A percentile compares a stretch with the other conserved stretches of the same genome.
Evolutionary conservation across 2,888 invertebrate genomes (phyloP).

Genomic region (Diaphora mendica): DNA sequence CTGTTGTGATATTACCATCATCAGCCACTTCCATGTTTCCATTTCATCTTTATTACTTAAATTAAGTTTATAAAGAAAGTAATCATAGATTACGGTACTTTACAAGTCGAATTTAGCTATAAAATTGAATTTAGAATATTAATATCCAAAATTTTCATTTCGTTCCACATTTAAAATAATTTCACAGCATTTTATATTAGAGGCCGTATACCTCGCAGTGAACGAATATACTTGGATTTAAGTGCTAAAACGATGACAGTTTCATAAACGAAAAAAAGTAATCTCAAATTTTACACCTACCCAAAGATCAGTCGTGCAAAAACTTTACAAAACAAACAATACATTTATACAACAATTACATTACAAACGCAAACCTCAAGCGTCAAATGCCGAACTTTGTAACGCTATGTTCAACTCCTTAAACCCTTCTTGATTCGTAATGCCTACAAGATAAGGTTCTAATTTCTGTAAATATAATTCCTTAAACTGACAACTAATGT

Average conservation of each 20-base stretch:
- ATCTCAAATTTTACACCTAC: slow-evolving; percentile 63
- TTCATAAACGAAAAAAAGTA: slow-evolving; percentile 38
- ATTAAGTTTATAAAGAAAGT: slow-evolving; percentile 13
- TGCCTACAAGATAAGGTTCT: slow-evolving; percentile 37
- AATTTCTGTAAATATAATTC: slow-evolving; percentile 32
- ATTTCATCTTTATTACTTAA: not conserved
- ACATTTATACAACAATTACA: slow-evolving; percentile 80
- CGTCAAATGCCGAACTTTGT: slow-evolving; percentile 76
- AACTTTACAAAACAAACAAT: slow-evolving; percentile 77
- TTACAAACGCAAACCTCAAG: slow-evolving; percentile 81
- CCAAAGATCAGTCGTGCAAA: slow-evolving; percentile 60
- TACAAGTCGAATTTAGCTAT: slow-evolving; percentile 12
- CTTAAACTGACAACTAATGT: slow-evolving; percentile 27
- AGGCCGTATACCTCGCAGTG: slow-evolving; percentile 9
- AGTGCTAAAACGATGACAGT: slow-evolving; percentile 29
- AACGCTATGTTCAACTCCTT: slow-evolving; percentile 13
- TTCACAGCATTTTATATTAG: slow-evolving; percentile 31
- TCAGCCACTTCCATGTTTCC: not conserved
- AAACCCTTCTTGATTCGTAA: slow-evolving; percentile 24
- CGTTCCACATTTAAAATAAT: slow-evolving; percentile 37
- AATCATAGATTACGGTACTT: slow-evolving; percentile 38
- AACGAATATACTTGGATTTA: slow-evolving; percentile 5
- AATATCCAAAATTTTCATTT: slow-evolving; percentile 16
- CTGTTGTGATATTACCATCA: not conserved
- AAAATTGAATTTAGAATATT: slow-evolving; percentile 21